Base-by-base conservation (phyloP, 1,140 invertebrate species). In the Drusus annulatus region DNA sequence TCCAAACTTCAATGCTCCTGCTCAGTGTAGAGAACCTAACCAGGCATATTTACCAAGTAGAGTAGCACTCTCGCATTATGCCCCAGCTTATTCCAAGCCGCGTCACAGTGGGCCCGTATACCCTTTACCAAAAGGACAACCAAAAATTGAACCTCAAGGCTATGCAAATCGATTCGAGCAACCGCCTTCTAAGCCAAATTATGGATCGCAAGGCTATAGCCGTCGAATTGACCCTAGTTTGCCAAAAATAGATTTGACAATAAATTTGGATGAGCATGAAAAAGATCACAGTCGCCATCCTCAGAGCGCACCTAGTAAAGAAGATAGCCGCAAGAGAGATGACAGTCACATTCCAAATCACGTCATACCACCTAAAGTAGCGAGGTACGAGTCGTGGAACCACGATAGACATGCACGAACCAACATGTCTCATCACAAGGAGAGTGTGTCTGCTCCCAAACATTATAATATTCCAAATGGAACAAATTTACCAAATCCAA, bases 1-100 rank as follows among this genome's bases (percentile, higher is more conserved):
- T 54, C 93, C 93, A 1, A 92, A 94, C 84, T 94, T 94, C 85
- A 90, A 89, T 58, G 87, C 65, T 6, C 6, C 51, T 3, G 51
- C 54, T 17, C 75, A 68, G n/a, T 79, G 74, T 45, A 79, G 78
- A 60, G 78, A 79, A 36, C 10, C 78, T 13, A 45, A 25, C 19
- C 65, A 73, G 31, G 31, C 65, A 7, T 79, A 79, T 50, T 15
- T 23, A 3, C 31, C 36, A 17, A 25, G n/a, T 52, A 52, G 23
- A 51, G n/a, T 54, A 31, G 51, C 45, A 21, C 56, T 28, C 17
- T 8, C 76, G 16, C 78, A 73, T 31, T 79, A 79, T 62, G 78
- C 73, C 10, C 65, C 16, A 15, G 69, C 51, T 16, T 79, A 73
- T 51, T 28, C 63, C 23, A 52, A 78, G 51, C 23, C 45, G 2